Percentiles rank a stretch among this genome's conserved stretches.
phyloP scores from a whole-genome alignment of 2,888 invertebrate species.

The Plagodis dolabraria region DNA sequence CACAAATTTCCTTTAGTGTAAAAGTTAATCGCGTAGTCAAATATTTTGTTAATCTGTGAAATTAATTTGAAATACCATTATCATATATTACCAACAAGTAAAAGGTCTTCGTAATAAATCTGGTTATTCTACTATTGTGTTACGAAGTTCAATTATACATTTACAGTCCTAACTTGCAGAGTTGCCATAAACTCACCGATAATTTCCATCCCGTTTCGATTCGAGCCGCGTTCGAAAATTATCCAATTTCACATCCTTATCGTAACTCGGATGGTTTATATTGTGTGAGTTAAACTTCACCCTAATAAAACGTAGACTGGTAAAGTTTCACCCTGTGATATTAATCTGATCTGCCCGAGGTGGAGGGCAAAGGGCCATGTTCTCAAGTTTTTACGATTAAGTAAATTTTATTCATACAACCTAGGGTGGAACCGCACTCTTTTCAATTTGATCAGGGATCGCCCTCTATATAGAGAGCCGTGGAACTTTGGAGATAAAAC shows the following conservation, averaged over 20 bases:
- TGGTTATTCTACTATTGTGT: conserved; percentile 1
- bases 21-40: too few species aligned
- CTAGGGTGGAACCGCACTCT: conserved; percentile 48
- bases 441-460: conserved; percentile 73
- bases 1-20: too few species aligned
- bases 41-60: too few species aligned
- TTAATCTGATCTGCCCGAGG: conserved; percentile 32
- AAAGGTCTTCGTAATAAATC: not conserved
- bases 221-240: conserved; percentile 24
- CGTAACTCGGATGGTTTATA: conserved; percentile 36
- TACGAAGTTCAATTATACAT: conserved; percentile 19
- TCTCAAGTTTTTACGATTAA: conserved; percentile 66
- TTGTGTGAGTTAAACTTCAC: conserved; percentile 38
- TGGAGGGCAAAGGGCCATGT: conserved; percentile 37
- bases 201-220: conserved; percentile 7
- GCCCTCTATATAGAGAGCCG: conserved; percentile 54
- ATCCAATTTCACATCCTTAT: conserved; percentile 32
- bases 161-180: conserved; percentile 18
- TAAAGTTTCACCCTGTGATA: conserved; percentile 36
- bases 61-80: too few species aligned
- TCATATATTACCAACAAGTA: not conserved
- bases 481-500: conserved; percentile 66
- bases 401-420: conserved; percentile 76
- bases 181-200: conserved; percentile 19
- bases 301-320: conserved; percentile 35